These are phyloP conservation scores for Pteronotus mesoamericanus DNA, from an alignment of 2,797 vertebrate genomes.

Conservation along the genomic window DNA sequence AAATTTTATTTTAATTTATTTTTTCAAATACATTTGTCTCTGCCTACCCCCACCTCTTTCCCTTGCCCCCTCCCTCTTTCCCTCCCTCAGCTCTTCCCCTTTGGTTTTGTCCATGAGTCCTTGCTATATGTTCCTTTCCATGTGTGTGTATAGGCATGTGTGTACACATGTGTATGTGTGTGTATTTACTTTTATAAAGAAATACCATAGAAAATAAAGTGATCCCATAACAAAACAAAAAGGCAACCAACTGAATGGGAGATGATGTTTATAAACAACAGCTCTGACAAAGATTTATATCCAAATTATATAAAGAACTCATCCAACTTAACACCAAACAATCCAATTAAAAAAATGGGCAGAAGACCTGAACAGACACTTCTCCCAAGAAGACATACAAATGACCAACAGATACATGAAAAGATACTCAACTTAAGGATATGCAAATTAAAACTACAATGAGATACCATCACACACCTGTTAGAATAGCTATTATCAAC, in stretches of 20 bases:
- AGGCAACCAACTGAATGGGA: neutral
- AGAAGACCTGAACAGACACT: neutral
- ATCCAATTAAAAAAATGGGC: neutral
- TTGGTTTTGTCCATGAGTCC: too few relatives aligned
- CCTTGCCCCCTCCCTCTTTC: too few relatives aligned
- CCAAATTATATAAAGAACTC: neutral
- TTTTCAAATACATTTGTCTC: too few relatives aligned
- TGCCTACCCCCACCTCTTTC: too few relatives aligned
- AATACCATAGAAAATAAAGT: neutral
- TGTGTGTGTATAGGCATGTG: neutral
- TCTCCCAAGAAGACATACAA: neutral
- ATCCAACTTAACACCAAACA: neutral
- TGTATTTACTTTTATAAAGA: neutral
- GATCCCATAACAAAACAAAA: neutral
- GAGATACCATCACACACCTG: neutral
- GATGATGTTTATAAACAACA: neutral
- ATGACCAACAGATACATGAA: neutral
- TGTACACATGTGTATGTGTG: neutral
- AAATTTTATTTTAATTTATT: too few relatives aligned
- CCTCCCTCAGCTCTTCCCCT: too few relatives aligned
- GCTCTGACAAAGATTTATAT: neutral
- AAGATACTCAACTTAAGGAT: neutral
- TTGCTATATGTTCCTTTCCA: too few relatives aligned
- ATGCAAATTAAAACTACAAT: neutral
- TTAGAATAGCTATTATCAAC: neutral